Evolutionary conservation across 2,888 invertebrate genomes (phyloP).

Genomic region (Acrobasis repandana): DNA sequence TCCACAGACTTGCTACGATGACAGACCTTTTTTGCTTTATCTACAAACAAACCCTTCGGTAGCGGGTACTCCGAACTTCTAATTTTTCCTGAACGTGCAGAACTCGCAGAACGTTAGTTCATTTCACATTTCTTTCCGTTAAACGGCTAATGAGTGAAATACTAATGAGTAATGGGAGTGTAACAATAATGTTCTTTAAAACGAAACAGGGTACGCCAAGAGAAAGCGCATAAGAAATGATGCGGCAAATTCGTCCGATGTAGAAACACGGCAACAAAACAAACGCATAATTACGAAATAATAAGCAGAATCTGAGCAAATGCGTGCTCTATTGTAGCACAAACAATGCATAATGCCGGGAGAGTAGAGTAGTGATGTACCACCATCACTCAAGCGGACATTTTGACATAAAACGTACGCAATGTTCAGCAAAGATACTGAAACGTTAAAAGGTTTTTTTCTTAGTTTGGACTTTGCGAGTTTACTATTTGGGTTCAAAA

Average conservation of each 20-base stretch:
- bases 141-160: neutral
- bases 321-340: constrained; percentile 30
- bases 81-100: no score
- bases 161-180: constrained; percentile 13
- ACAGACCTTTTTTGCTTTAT: no score
- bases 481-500: no score
- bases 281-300: constrained; percentile 53
- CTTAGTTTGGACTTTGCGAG: no score
- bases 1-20: no score
- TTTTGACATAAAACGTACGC: constrained; percentile 23
- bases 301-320: constrained; percentile 43
- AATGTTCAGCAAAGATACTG: constrained; percentile 8
- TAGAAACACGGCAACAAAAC: constrained; percentile 41
- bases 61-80: no score
- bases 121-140: constrained; percentile 4
- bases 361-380: constrained; percentile 4
- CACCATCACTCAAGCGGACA: constrained; percentile 3
- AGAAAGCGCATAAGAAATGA: constrained; percentile 57
- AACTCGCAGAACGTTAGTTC: neutral
- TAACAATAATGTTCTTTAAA: constrained; percentile 29
- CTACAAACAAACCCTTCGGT: no score
- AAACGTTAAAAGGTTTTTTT: no score
- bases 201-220: constrained; percentile 38
- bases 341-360: constrained; percentile 31
- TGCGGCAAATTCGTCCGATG: constrained; percentile 44